A percentile compares a stretch with the other conserved stretches of the same genome.
phyloP scores from a whole-genome alignment of 2,113 vertebrate genomes.

The Epinephelus fuscoguttatus region DNA sequence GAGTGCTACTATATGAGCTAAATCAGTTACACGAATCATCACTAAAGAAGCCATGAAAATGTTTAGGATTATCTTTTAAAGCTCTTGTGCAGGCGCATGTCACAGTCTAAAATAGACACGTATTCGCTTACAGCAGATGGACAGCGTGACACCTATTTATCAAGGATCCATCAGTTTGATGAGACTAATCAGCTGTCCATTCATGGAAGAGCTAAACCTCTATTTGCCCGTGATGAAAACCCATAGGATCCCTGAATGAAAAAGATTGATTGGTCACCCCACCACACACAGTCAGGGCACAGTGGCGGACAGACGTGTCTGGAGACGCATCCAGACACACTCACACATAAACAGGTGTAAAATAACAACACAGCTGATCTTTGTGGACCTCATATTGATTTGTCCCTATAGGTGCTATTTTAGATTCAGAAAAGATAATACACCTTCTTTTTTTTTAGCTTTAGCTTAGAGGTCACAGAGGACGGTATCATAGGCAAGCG shows the following conservation, averaged over 20 bases:
- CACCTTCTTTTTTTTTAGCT: conserved; percentile 4
- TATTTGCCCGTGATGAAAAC: conserved; percentile 31
- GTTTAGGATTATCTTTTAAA: background rate
- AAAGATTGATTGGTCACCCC: conserved; percentile 51
- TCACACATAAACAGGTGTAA: background rate
- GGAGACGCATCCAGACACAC: background rate
- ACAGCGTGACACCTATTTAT: conserved; percentile 33
- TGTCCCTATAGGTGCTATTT: conserved; percentile 18
- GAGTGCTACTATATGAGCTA: background rate
- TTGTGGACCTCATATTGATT: background rate
- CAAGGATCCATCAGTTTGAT: conserved; percentile 26
- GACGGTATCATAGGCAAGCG: conserved; percentile 16
- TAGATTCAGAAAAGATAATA: conserved; percentile 20
- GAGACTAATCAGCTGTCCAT: conserved; percentile 59
- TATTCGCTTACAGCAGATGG: conserved; percentile 18
- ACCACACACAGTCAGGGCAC: conserved; percentile 5
- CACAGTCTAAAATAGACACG: background rate
- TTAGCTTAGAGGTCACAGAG: conserved; percentile 26
- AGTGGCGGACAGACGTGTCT: conserved; percentile 25
- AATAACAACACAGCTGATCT: conserved; percentile 12
- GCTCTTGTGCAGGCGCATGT: background rate
- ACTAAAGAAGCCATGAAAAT: background rate
- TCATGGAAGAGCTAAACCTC: conserved; percentile 41
- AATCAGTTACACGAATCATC: background rate
- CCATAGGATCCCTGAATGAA: conserved; percentile 28